Evolutionary conservation across 2,888 invertebrate species (phyloP), one percentile per base, ranked within the genome.

Genomic region (Ernsta delagoae): DNA sequence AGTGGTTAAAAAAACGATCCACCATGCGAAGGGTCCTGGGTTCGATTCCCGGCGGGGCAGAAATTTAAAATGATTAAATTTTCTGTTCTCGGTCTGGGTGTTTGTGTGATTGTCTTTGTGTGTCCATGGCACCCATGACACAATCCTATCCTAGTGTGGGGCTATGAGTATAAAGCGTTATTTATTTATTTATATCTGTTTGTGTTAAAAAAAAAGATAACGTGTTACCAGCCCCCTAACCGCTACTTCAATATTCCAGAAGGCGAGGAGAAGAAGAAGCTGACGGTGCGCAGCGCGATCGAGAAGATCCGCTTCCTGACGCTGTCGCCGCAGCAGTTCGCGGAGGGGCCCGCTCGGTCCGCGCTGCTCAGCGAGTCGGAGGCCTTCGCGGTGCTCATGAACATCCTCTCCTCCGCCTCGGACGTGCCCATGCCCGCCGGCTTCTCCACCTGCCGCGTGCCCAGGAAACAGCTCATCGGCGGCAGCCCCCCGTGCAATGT

Each of bases 261-360:
- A 11, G 67, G 69, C 41, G 88, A 85, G 72, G 84, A 24, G 24
- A 24, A 24, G 24, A 24, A 85, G 50, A 87, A 85, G 72, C 81
- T 81, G 8, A 90, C 94, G 16, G 89, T 96, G 69, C 92, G 96
- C 2, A 95, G 95, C 76, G 96, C 96, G 0, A 92, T 97, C 0
- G 95, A 95, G 80, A 96, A 97, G 87, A 96, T 98, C 71, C 94
- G 97, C 34, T 97, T 97, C 87, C 92, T 97, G 9, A 97, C 97
- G 0, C 89, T 98, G 75, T 95, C 95, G 0, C 96, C 97, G 0
- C 96, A 97, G 82, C 96, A 97, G 88, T 97, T 98, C 84, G 97
- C 97, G 0, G 96, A 96, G 78, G 97, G 97, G 0, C 97, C 97
- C 0, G 97, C 96, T 0, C 94, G 95, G 62, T 97, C 97, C 11